Conservation (phyloP, 92 coral and sea anemone species). For the Porites lobata region DNA sequence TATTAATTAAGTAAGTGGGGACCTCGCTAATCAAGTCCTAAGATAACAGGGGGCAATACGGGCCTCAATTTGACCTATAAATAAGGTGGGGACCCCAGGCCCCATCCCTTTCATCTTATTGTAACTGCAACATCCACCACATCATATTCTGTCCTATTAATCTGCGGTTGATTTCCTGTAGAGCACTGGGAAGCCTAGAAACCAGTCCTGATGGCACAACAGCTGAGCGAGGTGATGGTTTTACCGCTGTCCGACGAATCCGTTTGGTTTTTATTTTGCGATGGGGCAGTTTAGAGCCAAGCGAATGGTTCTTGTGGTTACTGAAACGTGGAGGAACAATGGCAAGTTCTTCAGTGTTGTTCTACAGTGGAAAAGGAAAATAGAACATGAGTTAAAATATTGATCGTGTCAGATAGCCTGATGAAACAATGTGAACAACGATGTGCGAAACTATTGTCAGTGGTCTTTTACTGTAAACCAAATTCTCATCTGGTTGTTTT, state of each 20-base stretch:
- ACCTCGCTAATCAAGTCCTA: too few species aligned
- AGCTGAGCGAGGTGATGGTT: slow-evolving; percentile 2
- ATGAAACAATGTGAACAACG: too few species aligned
- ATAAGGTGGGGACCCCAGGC: too few species aligned
- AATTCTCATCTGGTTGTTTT: too few species aligned
- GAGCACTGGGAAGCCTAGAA: slow-evolving; percentile 37
- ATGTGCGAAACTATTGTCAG: too few species aligned
- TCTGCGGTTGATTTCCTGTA: slow-evolving; percentile 66
- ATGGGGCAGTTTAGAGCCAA: slow-evolving; percentile 21
- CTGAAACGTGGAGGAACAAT: neutral
- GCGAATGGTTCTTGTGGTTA: slow-evolving; percentile 7
- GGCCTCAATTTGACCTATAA: too few species aligned
- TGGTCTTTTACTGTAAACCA: too few species aligned
- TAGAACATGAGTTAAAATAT: too few species aligned
- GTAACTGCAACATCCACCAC: slow-evolving; percentile 36
- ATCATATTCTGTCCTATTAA: slow-evolving; percentile 52
- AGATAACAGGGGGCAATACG: too few species aligned
- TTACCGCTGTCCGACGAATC: neutral
- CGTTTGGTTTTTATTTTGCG: slow-evolving; percentile 52
- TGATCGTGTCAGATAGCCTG: neutral
- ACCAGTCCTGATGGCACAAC: slow-evolving; percentile 38
- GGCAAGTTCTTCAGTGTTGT: slow-evolving; percentile 8
- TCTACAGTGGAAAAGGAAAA: neutral
- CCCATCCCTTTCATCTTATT: neutral
- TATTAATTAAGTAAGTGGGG: too few species aligned